Base-by-base conservation (phyloP, 2,797 vertebrate species). In the Phrynocephalus forsythii region DNA sequence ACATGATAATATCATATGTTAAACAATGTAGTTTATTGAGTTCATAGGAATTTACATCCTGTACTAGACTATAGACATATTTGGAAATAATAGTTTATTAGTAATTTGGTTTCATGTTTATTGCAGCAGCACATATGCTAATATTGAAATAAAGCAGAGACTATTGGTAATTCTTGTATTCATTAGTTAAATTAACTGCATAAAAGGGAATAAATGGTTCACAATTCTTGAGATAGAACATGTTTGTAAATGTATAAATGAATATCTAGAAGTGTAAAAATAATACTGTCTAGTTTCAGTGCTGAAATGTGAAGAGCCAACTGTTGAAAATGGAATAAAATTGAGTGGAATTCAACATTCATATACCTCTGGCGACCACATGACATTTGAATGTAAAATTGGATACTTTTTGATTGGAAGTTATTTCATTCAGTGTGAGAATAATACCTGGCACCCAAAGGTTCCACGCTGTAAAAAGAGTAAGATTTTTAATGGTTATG, bases 401-500 rank as follows among this genome's bases (percentile, higher is more conserved):
- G 94, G 91, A 11, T 95, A 87, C 76, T 69, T 84, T 26, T 71
- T 95, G 18, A 28, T 82, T 1, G 94, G 91, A 86, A 91, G 75
- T 8, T 78, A 60, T 20, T 68, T n/a, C 0, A 79, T 88, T 52
- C 9, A 24, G 15, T 95, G 95, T 83, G 50, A 56, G 1, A 79
- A 82, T 0, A 89, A 1, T 33, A 79, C n/a, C 0, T 96, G 95
- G 94, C 22, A 85, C 0, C 94, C 94, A 7, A 2, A 7, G 9
- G 2, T 92, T n/a, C 95, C 95, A 72, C 7, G 2, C 0, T 96
- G 95, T 86, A 48, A 87, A 72, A 89, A 87, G 92, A 89, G 94
- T 95, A 92, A 87, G 80, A 48, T 13, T 83, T 79, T 26, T 52
- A 20, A n/a, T 68, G 50, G 7, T 60, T 50, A 33, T 15, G 1